Percentiles rank a stretch among this genome's conserved stretches.
Conservation (phyloP, 2,113 vertebrate species). For the Antennarius striatus region DNA sequence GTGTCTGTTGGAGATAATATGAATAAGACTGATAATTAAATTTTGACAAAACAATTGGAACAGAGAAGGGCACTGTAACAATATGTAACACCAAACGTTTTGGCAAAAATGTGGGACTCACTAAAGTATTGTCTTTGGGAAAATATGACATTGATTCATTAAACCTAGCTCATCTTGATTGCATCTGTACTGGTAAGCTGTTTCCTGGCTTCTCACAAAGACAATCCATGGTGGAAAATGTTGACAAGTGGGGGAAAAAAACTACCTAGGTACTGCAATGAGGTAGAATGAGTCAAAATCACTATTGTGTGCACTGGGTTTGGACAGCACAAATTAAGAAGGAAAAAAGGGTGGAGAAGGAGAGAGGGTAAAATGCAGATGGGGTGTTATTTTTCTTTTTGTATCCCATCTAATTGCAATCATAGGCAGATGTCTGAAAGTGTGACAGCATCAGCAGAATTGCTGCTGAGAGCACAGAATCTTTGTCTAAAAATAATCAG, state of each 20-base stretch:
- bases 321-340: conserved; percentile 77
- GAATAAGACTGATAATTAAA: conserved; percentile 19
- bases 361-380: conserved; percentile 88
- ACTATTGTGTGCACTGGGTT: conserved; percentile 72
- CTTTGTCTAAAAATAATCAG: conserved; percentile 99
- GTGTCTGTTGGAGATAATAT: conserved; percentile 4
- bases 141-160: conserved; percentile 76
- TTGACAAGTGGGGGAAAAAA: conserved; percentile 64
- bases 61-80: conserved; percentile 28
- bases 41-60: neutral
- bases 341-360: conserved; percentile 56
- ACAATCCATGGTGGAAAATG: conserved; percentile 70
- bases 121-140: conserved; percentile 59
- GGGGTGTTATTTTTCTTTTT: conserved; percentile 90
- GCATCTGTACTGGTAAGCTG: conserved; percentile 77
- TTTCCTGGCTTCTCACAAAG: conserved; percentile 73
- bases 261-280: conserved; percentile 64
- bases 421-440: conserved; percentile 99
- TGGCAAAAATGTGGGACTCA: conserved; percentile 36
- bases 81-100: conserved; percentile 41
- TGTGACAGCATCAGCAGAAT: conserved; percentile 99
- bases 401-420: conserved; percentile 99
- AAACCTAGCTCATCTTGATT: conserved; percentile 72
- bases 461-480: conserved; percentile 99
- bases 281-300: conserved; percentile 73